Conservation (phyloP, 2,888 invertebrate species). For the Neocrepidodera transversa region DNA sequence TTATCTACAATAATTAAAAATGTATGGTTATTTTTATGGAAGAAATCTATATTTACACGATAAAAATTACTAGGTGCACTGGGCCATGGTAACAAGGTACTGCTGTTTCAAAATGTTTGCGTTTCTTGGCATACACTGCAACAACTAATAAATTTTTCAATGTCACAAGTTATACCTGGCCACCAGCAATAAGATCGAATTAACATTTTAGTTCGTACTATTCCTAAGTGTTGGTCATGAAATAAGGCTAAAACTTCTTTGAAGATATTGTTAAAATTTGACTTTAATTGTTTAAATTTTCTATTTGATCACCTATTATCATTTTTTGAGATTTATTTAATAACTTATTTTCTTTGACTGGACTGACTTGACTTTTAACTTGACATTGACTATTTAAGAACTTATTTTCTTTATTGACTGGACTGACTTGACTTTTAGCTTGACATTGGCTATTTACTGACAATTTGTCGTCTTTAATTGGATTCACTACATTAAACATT, state of each 20-base stretch:
- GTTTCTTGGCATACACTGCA: slow-evolving; percentile 37
- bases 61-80: slow-evolving; percentile 31
- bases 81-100: slow-evolving; percentile 34
- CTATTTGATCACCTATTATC: no score
- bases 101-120: slow-evolving; percentile 34
- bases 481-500: slow-evolving; percentile 13
- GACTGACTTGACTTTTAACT: no score
- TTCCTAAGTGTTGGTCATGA: slow-evolving; percentile 38
- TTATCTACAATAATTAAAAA: slow-evolving; percentile 39
- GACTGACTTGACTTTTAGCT: no score
- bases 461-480: no score
- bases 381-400: no score
- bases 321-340: no score
- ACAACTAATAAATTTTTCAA: slow-evolving; percentile 35
- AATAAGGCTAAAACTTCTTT: slow-evolving; percentile 35
- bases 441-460: no score
- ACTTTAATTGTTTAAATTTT: no score
- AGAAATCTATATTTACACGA: slow-evolving; percentile 37
- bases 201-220: slow-evolving; percentile 40
- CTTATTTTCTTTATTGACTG: no score
- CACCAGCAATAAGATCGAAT: slow-evolving; percentile 38
- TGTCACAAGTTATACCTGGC: slow-evolving; percentile 33
- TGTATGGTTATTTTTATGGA: slow-evolving; percentile 17
- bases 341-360: no score
- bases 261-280: no score